Conservation (phyloP, 92 coral and sea anemone genomes). For the Zoanthus sansibaricus region DNA sequence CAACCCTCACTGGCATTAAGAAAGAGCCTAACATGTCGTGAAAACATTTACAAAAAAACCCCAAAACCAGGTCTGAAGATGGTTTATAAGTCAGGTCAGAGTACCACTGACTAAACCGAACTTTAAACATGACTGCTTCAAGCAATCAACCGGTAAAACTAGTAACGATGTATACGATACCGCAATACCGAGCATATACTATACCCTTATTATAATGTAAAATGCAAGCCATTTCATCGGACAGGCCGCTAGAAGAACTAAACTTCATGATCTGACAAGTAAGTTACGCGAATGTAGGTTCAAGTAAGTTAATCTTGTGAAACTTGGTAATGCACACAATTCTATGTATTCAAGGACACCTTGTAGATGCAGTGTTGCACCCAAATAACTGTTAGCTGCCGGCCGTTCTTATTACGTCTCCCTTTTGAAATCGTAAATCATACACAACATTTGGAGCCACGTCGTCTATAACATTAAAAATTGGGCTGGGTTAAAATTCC, state of each 20-base stretch:
- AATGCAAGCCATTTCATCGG: background rate
- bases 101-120: background rate
- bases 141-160: background rate
- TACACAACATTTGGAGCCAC: background rate
- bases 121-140: background rate
- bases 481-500: conserved; percentile 30
- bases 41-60: background rate
- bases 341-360: background rate
- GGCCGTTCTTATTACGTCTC: background rate
- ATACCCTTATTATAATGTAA: background rate
- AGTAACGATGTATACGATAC: background rate
- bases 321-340: background rate
- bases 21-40: background rate
- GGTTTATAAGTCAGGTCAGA: background rate
- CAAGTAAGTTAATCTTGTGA: background rate
- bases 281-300: background rate
- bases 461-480: background rate
- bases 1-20: conserved; percentile 8
- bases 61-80: background rate
- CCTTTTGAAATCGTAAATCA: conserved; percentile 42
- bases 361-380: background rate
- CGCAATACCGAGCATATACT: too few species aligned
- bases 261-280: background rate
- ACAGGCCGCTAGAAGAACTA: background rate
- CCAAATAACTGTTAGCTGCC: background rate